A percentile compares a stretch with the other conserved stretches of the same genome.
These are phyloP conservation scores for Drosophila paracracens DNA, from an alignment of 2,888 invertebrate species.

Conservation along the genomic window DNA sequence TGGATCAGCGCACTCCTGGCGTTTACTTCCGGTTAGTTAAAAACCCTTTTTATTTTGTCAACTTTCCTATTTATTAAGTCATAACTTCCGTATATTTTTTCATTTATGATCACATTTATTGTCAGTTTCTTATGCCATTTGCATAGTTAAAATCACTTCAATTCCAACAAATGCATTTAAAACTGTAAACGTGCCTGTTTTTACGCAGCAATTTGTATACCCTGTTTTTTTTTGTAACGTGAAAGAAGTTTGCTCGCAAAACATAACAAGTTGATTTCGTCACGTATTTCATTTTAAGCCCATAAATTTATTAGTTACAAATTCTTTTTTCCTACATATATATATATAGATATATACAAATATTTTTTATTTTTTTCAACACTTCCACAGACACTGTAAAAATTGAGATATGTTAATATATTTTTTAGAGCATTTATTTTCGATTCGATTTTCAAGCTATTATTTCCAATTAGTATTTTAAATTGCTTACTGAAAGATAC, in stretches of 20 bases:
- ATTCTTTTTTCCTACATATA: too few species aligned
- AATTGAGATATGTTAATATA: background rate
- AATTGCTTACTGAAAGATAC: background rate
- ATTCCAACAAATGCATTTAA: background rate
- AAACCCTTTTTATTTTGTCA: background rate
- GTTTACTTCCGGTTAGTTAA: slow-evolving; percentile 90
- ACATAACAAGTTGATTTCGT: background rate
- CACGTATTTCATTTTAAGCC: too few species aligned
- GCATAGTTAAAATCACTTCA: slow-evolving; percentile 57
- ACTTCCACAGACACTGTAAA: too few species aligned
- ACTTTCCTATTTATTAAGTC: slow-evolving; percentile 1
- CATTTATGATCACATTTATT: slow-evolving; percentile 47
- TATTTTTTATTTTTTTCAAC: too few species aligned
- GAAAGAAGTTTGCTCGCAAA: background rate
- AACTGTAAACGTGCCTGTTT: background rate
- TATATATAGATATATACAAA: too few species aligned
- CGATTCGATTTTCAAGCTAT: background rate
- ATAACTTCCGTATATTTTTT: slow-evolving; percentile 19
- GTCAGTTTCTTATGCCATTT: slow-evolving; percentile 49
- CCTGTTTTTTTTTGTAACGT: background rate
- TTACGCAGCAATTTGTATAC: slow-evolving; percentile 8
- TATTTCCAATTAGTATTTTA: background rate
- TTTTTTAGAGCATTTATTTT: background rate
- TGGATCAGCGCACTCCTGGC: slow-evolving; percentile 91
- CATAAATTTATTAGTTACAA: too few species aligned